Evolutionary conservation across 2,797 vertebrate species (phyloP).

Genomic region (Centroberyx gerrardi): DNA sequence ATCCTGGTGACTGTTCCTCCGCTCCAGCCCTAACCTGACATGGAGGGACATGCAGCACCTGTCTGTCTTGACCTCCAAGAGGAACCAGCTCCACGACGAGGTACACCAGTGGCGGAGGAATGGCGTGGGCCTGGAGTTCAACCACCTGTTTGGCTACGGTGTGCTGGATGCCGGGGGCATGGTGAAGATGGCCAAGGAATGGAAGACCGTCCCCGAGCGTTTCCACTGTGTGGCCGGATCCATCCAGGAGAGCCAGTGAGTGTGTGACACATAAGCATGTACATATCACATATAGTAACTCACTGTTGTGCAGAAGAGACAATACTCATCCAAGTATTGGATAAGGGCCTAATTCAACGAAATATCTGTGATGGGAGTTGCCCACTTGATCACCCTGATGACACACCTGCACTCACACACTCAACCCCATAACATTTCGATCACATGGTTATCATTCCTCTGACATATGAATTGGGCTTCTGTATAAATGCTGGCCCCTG

Average conservation of each 20-base stretch:
- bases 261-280: slow-evolving; percentile 35
- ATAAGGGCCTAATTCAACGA: slow-evolving; percentile 53
- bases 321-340: slow-evolving; percentile 52
- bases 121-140: slow-evolving; percentile 98
- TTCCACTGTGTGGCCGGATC: slow-evolving; percentile 98
- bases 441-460: slow-evolving; percentile 25
- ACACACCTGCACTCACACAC: not conserved
- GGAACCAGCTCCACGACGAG: slow-evolving; percentile 98
- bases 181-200: slow-evolving; percentile 98
- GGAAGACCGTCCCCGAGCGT: slow-evolving; percentile 97
- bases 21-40: slow-evolving; percentile 89
- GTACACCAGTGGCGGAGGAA: slow-evolving; percentile 98
- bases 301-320: slow-evolving; percentile 39
- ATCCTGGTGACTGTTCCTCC: not conserved
- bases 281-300: not conserved
- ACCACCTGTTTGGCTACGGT: slow-evolving; percentile 98
- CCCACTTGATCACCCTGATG: slow-evolving; percentile 50
- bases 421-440: slow-evolving; percentile 46
- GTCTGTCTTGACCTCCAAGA: slow-evolving; percentile 97
- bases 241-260: slow-evolving; percentile 94
- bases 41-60: slow-evolving; percentile 99
- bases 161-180: slow-evolving; percentile 97
- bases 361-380: too few relatives aligned
- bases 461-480: slow-evolving; percentile 3
- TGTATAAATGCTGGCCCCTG: too few relatives aligned